Conservation (phyloP, 2,797 vertebrate species). For the Aldrovandia affinis region DNA sequence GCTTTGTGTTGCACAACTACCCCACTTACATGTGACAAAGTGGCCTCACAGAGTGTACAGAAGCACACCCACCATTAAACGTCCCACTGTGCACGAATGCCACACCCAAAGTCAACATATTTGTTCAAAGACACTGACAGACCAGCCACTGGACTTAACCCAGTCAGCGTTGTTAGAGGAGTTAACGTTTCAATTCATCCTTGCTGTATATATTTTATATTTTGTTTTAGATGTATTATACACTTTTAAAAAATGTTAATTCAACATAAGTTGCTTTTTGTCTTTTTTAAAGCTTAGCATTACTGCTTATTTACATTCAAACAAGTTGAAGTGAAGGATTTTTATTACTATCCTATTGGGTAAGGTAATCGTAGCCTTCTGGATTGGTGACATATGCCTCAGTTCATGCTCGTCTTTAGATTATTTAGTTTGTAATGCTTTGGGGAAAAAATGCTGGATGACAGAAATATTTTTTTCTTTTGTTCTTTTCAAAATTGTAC, state of each 20-base stretch:
- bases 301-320: too few relatives aligned
- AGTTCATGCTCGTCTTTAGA: background rate
- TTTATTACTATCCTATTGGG: background rate
- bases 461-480: background rate
- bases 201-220: background rate
- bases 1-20: background rate
- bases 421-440: slow-evolving; percentile 1
- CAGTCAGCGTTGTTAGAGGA: background rate
- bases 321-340: too few relatives aligned
- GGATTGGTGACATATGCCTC: background rate
- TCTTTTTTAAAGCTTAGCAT: too few relatives aligned
- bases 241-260: too few relatives aligned
- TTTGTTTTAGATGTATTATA: background rate
- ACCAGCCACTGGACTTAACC: background rate
- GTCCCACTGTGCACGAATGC: too few relatives aligned
- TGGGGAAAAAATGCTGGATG: background rate
- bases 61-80: background rate
- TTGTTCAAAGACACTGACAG: background rate
- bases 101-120: background rate
- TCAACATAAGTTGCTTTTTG: too few relatives aligned
- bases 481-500: background rate
- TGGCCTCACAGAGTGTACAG: too few relatives aligned
- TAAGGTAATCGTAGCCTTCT: background rate
- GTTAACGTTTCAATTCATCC: background rate
- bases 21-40: background rate